Evolutionary conservation across 2,888 invertebrate species (phyloP).

Genomic region (Sturmia bella): DNA sequence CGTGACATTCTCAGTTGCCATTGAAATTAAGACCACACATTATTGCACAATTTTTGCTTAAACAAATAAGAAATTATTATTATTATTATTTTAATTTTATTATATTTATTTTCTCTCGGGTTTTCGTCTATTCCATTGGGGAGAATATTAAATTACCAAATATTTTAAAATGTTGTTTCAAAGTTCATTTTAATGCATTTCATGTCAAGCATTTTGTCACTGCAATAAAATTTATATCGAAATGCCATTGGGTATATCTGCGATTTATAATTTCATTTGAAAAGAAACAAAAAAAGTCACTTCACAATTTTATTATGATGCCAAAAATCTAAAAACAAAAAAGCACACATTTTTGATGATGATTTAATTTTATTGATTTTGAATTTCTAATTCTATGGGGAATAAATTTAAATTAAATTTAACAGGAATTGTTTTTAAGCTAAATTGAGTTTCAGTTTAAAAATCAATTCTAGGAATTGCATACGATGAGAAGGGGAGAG

Average conservation of each 20-base stretch:
- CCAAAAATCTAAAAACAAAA: not conserved
- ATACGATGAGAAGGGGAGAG: too few species aligned
- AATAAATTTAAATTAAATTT: not conserved
- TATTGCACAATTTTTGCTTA: not conserved
- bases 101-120: not conserved
- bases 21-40: too few species aligned
- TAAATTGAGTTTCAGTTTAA: not conserved
- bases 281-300: too few species aligned
- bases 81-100: conserved; percentile 10
- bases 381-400: not conserved
- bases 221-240: conserved; percentile 31
- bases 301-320: conserved; percentile 26
- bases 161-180: conserved; percentile 20
- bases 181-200: conserved; percentile 39
- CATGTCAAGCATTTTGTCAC: conserved; percentile 30
- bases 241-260: conserved; percentile 31
- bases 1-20: too few species aligned
- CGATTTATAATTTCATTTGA: conserved; percentile 36
- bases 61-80: not conserved
- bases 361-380: conserved; percentile 9
- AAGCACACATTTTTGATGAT: conserved; percentile 3
- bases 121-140: not conserved
- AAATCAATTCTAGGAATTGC: too few species aligned
- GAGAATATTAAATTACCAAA: conserved; percentile 35
- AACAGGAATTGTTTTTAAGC: not conserved